Conservation (phyloP, 64 coral and sea anemone genomes). For the Trachythela sp. region DNA sequence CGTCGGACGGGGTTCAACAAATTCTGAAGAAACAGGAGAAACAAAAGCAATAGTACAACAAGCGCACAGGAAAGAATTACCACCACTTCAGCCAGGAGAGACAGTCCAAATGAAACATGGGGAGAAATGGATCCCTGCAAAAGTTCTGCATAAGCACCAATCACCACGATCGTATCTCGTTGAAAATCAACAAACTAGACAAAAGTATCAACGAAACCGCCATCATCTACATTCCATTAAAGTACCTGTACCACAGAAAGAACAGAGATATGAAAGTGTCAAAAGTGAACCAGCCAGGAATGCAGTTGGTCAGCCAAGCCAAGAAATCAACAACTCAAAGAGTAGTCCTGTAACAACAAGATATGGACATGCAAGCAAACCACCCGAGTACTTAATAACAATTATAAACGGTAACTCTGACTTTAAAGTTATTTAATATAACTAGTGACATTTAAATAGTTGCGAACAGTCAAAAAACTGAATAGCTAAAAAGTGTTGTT, state of each 20-base stretch:
- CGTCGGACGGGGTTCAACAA: constrained; percentile 9
- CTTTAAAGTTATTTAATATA: too few species aligned
- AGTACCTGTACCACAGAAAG: neutral
- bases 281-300: neutral
- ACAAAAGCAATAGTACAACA: constrained; percentile 45
- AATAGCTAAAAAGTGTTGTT: too few species aligned
- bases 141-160: constrained; percentile 13
- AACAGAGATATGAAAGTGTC: neutral
- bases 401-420: too few species aligned
- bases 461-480: too few species aligned
- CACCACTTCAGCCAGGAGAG: constrained; percentile 38
- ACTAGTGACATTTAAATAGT: too few species aligned
- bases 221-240: constrained; percentile 22
- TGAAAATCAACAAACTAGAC: constrained; percentile 1
- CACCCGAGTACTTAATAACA: neutral
- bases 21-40: constrained; percentile 23
- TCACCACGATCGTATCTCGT: constrained; percentile 23
- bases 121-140: constrained; percentile 38
- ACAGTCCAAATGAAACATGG: constrained; percentile 34
- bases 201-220: constrained; percentile 51
- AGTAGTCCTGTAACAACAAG: neutral
- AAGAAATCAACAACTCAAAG: neutral
- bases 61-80: constrained; percentile 6
- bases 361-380: neutral
- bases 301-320: neutral